Percentiles rank a stretch among this genome's conserved stretches.
These are phyloP conservation scores for Mesocricetus auratus DNA, from an alignment of 2,113 vertebrate genomes.

Conservation along the genomic window DNA sequence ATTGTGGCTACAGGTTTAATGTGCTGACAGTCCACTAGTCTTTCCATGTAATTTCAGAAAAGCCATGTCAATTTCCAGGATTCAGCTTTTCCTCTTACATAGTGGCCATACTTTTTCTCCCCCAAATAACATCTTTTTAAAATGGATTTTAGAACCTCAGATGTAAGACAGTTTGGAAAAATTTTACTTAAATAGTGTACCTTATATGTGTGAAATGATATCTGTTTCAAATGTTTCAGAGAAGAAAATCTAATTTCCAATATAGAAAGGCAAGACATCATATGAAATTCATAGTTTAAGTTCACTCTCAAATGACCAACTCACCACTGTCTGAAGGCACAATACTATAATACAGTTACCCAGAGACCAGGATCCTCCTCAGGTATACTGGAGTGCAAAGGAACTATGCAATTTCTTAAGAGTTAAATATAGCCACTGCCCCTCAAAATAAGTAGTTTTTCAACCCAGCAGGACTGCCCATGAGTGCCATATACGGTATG, in stretches of 20 bases:
- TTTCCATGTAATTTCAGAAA: slow-evolving; percentile 11
- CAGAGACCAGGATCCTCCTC: neutral
- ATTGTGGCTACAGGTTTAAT: neutral
- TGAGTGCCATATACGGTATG: neutral
- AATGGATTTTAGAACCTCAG: slow-evolving; percentile 36
- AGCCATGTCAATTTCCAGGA: slow-evolving; percentile 19
- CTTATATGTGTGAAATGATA: slow-evolving; percentile 51
- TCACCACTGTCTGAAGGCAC: neutral
- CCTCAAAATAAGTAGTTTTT: neutral
- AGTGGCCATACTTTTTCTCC: neutral
- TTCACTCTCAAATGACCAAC: neutral
- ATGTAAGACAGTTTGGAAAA: slow-evolving; percentile 40
- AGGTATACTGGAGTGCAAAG: neutral
- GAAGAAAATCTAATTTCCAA: slow-evolving; percentile 53
- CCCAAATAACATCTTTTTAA: slow-evolving; percentile 2
- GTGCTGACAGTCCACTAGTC: neutral
- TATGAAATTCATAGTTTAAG: slow-evolving; percentile 36
- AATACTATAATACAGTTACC: neutral
- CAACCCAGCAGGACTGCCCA: neutral
- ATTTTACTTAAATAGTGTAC: slow-evolving; percentile 32
- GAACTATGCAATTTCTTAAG: neutral
- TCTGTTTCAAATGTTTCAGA: slow-evolving; percentile 38
- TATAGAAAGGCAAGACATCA: neutral
- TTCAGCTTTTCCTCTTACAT: slow-evolving; percentile 42
- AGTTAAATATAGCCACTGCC: neutral